phyloP scores from a whole-genome alignment of 2,797 vertebrate genomes.

The Epinephelus malabaricus region DNA sequence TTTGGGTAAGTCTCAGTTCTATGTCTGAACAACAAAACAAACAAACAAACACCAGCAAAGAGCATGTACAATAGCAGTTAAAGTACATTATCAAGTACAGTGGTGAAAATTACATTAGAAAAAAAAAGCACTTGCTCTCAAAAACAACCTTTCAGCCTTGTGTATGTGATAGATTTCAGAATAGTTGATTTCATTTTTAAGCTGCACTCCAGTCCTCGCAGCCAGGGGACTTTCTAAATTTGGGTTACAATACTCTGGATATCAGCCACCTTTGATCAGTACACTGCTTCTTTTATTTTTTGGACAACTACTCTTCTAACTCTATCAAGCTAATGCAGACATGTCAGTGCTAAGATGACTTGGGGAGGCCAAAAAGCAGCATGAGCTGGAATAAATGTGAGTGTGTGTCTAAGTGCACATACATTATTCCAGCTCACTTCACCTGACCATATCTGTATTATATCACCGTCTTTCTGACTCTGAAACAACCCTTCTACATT shows the following conservation, averaged over 20 bases:
- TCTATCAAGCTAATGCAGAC: constrained; percentile 10
- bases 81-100: constrained; percentile 30
- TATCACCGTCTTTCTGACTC: constrained; percentile 2
- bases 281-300: neutral
- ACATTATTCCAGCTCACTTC: constrained; percentile 30
- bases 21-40: constrained; percentile 6
- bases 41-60: constrained; percentile 25
- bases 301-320: constrained; percentile 23
- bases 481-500: constrained; percentile 45
- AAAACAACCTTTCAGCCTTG: neutral
- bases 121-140: constrained; percentile 12
- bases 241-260: constrained; percentile 23
- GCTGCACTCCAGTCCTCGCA: constrained; percentile 6
- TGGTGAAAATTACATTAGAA: constrained; percentile 8
- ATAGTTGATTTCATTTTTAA: constrained; percentile 16
- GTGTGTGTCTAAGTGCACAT: constrained; percentile 14
- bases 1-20: constrained; percentile 25
- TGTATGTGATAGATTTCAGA: constrained; percentile 10
- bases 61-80: constrained; percentile 41
- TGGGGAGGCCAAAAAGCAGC: neutral
- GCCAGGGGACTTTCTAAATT: constrained; percentile 26
- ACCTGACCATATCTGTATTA: neutral
- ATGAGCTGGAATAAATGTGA: constrained; percentile 27
- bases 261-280: neutral
- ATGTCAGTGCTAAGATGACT: constrained; percentile 22